Evolutionary conservation across 1,140 invertebrate species (phyloP).

Genomic region (Apis florea): DNA sequence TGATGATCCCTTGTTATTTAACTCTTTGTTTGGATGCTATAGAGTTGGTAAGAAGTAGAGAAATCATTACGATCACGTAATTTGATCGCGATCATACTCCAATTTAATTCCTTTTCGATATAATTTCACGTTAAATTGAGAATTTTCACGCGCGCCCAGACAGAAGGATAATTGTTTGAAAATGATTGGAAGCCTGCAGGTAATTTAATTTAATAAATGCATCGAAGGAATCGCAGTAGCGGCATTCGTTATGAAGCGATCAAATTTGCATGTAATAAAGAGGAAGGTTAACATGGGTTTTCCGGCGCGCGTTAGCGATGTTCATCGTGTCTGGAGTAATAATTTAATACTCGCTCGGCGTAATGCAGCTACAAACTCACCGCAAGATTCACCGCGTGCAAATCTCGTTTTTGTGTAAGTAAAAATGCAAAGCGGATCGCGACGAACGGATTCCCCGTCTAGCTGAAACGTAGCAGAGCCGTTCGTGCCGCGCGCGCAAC

Average conservation of each 20-base stretch:
- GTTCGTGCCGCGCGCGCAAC: neutral
- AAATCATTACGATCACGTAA: neutral
- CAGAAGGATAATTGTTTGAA: neutral
- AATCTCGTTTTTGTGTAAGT: slow-evolving; percentile 40
- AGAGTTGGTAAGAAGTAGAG: neutral
- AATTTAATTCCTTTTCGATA: neutral
- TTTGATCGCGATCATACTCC: neutral
- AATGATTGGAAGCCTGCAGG: neutral
- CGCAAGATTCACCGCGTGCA: slow-evolving; percentile 32
- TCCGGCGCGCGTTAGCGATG: slow-evolving; percentile 42
- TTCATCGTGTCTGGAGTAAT: slow-evolving; percentile 37
- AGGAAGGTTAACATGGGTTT: slow-evolving; percentile 46
- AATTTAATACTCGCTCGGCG: slow-evolving; percentile 41
- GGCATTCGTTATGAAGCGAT: slow-evolving; percentile 42
- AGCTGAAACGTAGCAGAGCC: slow-evolving; percentile 16
- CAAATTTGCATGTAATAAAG: slow-evolving; percentile 44
- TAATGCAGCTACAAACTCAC: slow-evolving; percentile 35
- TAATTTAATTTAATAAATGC: slow-evolving; percentile 30
- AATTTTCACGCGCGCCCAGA: neutral
- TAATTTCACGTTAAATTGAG: neutral
- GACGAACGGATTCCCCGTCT: slow-evolving; percentile 45
- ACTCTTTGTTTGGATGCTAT: neutral
- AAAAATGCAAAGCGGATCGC: slow-evolving; percentile 46
- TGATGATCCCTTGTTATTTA: too few relatives aligned
- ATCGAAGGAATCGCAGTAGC: slow-evolving; percentile 16